A percentile compares a stretch with the other conserved stretches of the same genome.
Evolutionary conservation across 2,113 vertebrate genomes (phyloP).

Genomic region (Semnopithecus entellus): DNA sequence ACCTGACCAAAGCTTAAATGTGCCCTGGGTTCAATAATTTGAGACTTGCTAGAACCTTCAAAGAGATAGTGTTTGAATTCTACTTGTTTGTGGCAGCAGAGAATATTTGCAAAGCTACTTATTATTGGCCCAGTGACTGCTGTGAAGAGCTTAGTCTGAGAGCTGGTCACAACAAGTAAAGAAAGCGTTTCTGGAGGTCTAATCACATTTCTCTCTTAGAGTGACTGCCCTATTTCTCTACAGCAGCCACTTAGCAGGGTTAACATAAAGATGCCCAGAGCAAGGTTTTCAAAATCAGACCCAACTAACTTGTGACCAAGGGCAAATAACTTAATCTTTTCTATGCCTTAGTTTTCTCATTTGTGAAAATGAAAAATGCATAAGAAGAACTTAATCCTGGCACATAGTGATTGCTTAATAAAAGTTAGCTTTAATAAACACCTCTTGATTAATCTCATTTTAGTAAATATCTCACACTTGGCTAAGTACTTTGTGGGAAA

Average conservation of each 20-base stretch:
- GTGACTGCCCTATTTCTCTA: background rate
- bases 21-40: background rate
- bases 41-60: slow-evolving; percentile 34
- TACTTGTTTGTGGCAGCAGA: background rate
- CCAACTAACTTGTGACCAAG: slow-evolving; percentile 36
- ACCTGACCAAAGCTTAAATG: background rate
- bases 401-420: background rate
- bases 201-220: slow-evolving; percentile 16
- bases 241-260: background rate
- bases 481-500: slow-evolving; percentile 25
- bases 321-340: slow-evolving; percentile 4
- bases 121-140: background rate
- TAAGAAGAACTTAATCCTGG: background rate
- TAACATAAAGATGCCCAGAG: slow-evolving; percentile 4
- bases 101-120: background rate
- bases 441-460: slow-evolving; percentile 9
- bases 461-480: slow-evolving; percentile 24
- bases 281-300: slow-evolving; percentile 33
- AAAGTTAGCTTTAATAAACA: background rate
- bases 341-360: slow-evolving; percentile 24
- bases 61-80: background rate
- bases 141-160: background rate
- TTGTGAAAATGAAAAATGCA: slow-evolving; percentile 26
- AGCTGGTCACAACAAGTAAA: background rate
- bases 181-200: background rate